Evolutionary conservation across 2,888 invertebrate species (phyloP), one percentile per base, ranked within the genome.

Genomic region (Eueremaeus valkanovi): DNA sequence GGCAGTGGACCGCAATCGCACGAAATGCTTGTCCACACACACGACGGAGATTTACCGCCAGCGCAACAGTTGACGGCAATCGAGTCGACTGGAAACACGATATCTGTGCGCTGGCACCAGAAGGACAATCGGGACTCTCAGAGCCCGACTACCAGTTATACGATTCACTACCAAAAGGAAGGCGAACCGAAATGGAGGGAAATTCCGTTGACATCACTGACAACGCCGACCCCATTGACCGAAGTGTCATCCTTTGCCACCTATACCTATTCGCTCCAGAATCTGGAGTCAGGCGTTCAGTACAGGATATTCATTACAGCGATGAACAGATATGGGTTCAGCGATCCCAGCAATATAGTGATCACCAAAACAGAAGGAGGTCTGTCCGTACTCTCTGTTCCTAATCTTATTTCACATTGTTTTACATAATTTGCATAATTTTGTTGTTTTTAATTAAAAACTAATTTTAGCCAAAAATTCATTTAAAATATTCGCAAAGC

Each of bases 291-390:
- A 16, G 78, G 78, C 24, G 76, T 73, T 29, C 70, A 76, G 1
- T 80, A 80, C 72, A 78, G 79, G 72, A 75, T 80, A 16, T 80
- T 79, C 63, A 77, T 80, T 27, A 78, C 79, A 0, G 80, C 80
- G 2, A 74, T 79, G 9, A 80, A 80, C 61, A 77, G 78, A 21
- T 80, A 78, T 33, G 80, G 80, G 8, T 73, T 78, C n/a, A 79
- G 80, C 24, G 80, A 80, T 70, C 78, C 78, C 5, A 77, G 77
- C 13, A 79, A 79, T 31, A 76, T 78, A 11, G 77, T 80, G 9
- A 40, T 45, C 3, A 58, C 68, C 8, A 66, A 61, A 27, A 73
- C 76, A 18, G 73, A 40, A 1, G 76, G 76, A 2, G 74, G 74
- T 70, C 24, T n/a, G 45, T 63, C 16, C 27, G 11, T 3, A 3